Base-by-base conservation (phyloP, 1,140 invertebrate genomes). In the Bacillus rossius region DNA sequence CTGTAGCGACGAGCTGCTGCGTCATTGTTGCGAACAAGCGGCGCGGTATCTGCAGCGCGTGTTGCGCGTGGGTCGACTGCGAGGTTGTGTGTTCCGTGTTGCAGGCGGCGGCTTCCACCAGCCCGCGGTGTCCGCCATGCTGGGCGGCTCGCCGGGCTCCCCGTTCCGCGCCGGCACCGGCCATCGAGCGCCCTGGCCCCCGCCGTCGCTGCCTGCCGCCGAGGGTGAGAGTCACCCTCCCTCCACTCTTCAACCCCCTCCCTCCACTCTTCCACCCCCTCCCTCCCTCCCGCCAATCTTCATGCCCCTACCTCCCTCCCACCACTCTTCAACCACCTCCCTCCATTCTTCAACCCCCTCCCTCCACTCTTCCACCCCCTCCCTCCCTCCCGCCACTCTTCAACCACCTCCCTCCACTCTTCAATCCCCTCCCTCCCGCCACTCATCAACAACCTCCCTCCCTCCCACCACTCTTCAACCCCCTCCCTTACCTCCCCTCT, bases 91-190 rank as follows among this genome's bases (percentile, higher is more conserved):
- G n/a, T n/a, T n/a, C n/a, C n/a, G n/a, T 50, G 48, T 55, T 55
- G 8, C 19, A 55, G 53, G 53, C 22, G 53, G 53, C n/a, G 53
- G 53, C 23, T 55, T 55, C 53, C 53, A 55, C 40, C 53, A 55
- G 53, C 53, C 53, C 10, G 29, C 29, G 20, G 53, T 55, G 53
- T 55, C 53, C 13, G 53, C 53, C 1, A 55, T 55, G 53, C 40
- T 55, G 53, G 40, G 53, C 25, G 34, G 29, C 29, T 42, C 53
- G 14, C 19, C 53, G 17, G 53, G 40, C 19, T 23, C 53, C 29
- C 53, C 53, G 3, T 55, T 55, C 53, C 38, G 53, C 10, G 14
- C 53, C 2, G 40, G 23, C 17, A 16, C 53, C 19, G 34, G 17
- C 1, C 53, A 55, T 42, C 53, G 53, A 25, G 53, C 53, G 3